Conservation (phyloP, 1,140 invertebrate species). For the Anthonomus grandis region DNA sequence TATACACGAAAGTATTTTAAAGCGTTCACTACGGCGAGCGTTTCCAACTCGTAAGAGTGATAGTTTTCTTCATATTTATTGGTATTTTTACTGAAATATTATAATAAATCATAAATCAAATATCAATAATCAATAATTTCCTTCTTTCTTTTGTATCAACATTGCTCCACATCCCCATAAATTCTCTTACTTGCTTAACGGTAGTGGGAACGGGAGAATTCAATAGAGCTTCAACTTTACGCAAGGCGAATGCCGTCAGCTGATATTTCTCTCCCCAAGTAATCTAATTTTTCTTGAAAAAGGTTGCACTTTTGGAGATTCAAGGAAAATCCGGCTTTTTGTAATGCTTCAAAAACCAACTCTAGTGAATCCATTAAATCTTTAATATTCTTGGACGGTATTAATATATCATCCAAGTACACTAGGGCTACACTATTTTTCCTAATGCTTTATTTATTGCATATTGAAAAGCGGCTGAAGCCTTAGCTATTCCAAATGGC, state of each 20-base stretch:
- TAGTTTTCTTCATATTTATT: too few relatives aligned
- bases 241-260: not conserved
- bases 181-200: not conserved
- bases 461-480: not conserved
- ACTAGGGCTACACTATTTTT: not conserved
- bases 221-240: not conserved
- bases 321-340: not conserved
- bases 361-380: not conserved
- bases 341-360: not conserved
- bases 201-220: not conserved
- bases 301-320: conserved; percentile 1
- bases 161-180: too few relatives aligned
- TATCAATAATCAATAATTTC: too few relatives aligned
- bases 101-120: too few relatives aligned
- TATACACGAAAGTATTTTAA: too few relatives aligned
- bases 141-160: too few relatives aligned
- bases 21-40: too few relatives aligned
- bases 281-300: conserved; percentile 2
- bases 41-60: too few relatives aligned
- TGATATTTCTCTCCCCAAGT: conserved; percentile 1
- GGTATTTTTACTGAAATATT: too few relatives aligned
- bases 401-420: not conserved
- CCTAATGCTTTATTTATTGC: too few relatives aligned
- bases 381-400: not conserved
- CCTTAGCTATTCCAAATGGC: not conserved